Base-by-base conservation (phyloP, 2,797 vertebrate species). In the Emydoidea blandingii region DNA sequence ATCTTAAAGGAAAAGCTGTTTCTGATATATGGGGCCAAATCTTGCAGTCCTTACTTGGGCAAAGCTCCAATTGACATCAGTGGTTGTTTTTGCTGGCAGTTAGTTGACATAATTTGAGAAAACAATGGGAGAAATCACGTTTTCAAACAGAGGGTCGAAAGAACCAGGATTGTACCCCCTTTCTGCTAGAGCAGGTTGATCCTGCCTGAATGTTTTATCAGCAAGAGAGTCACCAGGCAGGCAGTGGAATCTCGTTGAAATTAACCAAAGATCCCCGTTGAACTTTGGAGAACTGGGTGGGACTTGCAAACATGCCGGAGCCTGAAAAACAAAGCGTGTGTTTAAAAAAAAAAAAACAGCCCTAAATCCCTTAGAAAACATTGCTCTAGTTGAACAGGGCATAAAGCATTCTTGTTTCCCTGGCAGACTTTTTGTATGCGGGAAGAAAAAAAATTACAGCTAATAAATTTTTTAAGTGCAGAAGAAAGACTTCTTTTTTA, bases 391-490 rank as follows among this genome's bases (percentile, higher is more conserved):
- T 96, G 94, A 96, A 96, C n/a, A 93, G 44, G 79, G 37, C 85
- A 96, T 94, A 93, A 96, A 93, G 76, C 95, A 53, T 5, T 92
- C 86, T 95, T 97, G 86, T 97, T 97, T 95, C 90, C 54, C 81
- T 81, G 88, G 57, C 15, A 79, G 11, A 76, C 82, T 93, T 90
- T 95, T 91, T 93, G 34, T 88, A 95, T 65, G 56, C 82, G 52
- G 52, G 92, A 95, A 84, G 57, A 87, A 88, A 92, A 93, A 14
- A 83, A 97, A 94, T 93, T 96, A 59, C 87, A 97, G 79, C 50
- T 91, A 96, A 95, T 96, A 96, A 94, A 84, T 93, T 86, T 62
- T 86, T 88, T 78, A 80, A 88, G 86, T 94, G 92, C 29, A 90
- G 91, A 72, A 72, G 65, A 96, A 97, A 94, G 18, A 8, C 85